phyloP scores from a whole-genome alignment of 1,140 invertebrate genomes.

The Bathynomus jamesi region DNA sequence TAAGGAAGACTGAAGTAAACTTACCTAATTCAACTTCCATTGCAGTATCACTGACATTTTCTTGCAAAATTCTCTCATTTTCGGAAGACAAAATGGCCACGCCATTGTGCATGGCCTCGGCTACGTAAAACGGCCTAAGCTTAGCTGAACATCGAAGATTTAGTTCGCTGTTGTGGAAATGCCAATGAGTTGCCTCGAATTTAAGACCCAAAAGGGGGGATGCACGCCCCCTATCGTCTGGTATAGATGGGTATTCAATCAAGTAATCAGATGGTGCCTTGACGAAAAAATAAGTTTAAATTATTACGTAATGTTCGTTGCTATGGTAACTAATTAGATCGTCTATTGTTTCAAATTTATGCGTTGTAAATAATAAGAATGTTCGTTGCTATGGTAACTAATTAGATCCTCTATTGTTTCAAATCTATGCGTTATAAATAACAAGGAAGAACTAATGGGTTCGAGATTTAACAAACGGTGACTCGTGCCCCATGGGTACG shows the following conservation, averaged over 20 bases:
- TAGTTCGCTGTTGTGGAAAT: slow-evolving; percentile 11
- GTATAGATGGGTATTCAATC: slow-evolving; percentile 1
- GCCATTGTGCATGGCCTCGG: slow-evolving; percentile 11
- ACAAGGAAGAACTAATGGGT: too few relatives aligned
- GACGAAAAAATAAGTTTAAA: too few relatives aligned
- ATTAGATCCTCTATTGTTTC: too few relatives aligned
- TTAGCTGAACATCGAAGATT: slow-evolving; percentile 7
- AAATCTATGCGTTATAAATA: too few relatives aligned
- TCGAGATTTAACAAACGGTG: too few relatives aligned
- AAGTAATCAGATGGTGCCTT: slow-evolving; percentile 14
- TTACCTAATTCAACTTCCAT: neutral
- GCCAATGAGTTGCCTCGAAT: slow-evolving; percentile 10
- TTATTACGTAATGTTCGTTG: too few relatives aligned
- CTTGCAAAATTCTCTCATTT: neutral
- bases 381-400: too few relatives aligned
- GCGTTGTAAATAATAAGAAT: too few relatives aligned
- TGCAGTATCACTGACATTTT: neutral
- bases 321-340: too few relatives aligned
- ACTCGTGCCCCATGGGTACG: too few relatives aligned
- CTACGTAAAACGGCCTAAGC: slow-evolving; percentile 9
- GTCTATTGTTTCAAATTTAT: too few relatives aligned
- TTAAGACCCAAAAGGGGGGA: slow-evolving; percentile 9
- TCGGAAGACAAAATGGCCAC: neutral
- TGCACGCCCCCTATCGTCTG: neutral
- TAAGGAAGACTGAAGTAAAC: neutral